These are phyloP conservation scores for Lottia scabra DNA, from an alignment of 2,888 invertebrate genomes.

Conservation along the genomic window DNA sequence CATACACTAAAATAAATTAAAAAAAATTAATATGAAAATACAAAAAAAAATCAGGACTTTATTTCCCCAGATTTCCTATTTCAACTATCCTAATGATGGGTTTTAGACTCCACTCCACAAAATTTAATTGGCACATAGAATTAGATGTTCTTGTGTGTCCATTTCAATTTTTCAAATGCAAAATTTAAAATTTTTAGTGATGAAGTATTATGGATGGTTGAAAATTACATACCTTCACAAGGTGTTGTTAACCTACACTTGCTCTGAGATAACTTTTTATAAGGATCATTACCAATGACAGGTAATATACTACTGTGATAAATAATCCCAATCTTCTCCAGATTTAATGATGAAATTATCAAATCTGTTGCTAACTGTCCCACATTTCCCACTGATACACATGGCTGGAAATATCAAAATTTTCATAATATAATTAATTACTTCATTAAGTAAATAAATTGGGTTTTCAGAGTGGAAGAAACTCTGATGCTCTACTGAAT, in stretches of 20 bases:
- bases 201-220: conserved; percentile 6
- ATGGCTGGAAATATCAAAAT: conserved; percentile 72
- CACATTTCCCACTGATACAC: conserved; percentile 92
- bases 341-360: conserved; percentile 79
- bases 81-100: neutral
- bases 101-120: too few relatives aligned
- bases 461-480: too few relatives aligned
- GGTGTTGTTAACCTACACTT: conserved; percentile 54
- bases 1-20: conserved; percentile 73
- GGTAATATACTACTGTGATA: conserved; percentile 83
- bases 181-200: too few relatives aligned
- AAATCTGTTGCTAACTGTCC: conserved; percentile 88
- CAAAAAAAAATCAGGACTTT: conserved; percentile 1
- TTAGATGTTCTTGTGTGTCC: neutral
- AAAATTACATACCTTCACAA: conserved; percentile 65
- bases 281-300: conserved; percentile 84
- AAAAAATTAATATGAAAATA: conserved; percentile 13
- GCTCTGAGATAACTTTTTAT: conserved; percentile 68
- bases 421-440: neutral
- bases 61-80: neutral
- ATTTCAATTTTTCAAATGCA: too few relatives aligned
- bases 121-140: too few relatives aligned
- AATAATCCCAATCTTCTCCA: conserved; percentile 78
- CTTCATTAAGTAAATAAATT: too few relatives aligned
- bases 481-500: too few relatives aligned